These are phyloP conservation scores for Acanthornis magna DNA, from an alignment of 2,797 vertebrate species.

Conservation along the genomic window DNA sequence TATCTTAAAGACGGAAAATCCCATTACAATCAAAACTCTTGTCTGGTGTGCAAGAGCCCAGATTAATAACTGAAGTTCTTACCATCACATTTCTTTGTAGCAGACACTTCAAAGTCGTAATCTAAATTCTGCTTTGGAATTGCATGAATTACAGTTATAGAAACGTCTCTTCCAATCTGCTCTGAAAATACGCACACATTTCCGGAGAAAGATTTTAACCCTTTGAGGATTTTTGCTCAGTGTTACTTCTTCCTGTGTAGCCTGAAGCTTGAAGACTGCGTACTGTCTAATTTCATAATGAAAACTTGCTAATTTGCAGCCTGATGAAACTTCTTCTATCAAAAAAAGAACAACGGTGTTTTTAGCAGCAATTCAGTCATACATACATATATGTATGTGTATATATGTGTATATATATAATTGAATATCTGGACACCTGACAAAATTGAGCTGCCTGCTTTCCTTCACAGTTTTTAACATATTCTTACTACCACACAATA, in stretches of 20 bases:
- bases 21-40: slow-evolving; percentile 17
- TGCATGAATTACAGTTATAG: not conserved
- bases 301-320: not conserved
- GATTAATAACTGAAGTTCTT: not conserved
- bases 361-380: not conserved
- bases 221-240: not conserved
- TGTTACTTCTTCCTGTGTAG: not conserved
- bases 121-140: slow-evolving; percentile 1
- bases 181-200: not conserved
- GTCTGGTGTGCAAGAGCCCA: not conserved
- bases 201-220: not conserved
- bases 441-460: not conserved
- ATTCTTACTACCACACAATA: not conserved
- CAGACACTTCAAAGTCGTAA: slow-evolving; percentile 15
- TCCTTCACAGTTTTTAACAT: not conserved
- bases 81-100: not conserved
- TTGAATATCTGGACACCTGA: not conserved
- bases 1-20: slow-evolving; percentile 18
- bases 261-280: not conserved
- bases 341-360: not conserved
- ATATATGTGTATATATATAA: too few species aligned
- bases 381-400: too few species aligned
- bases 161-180: not conserved
- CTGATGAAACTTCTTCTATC: not conserved
- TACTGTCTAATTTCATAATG: not conserved